Evolutionary conservation across 2,797 vertebrate genomes (phyloP), one percentile per base, ranked within the genome.

Genomic region (Chelon labrosus): DNA sequence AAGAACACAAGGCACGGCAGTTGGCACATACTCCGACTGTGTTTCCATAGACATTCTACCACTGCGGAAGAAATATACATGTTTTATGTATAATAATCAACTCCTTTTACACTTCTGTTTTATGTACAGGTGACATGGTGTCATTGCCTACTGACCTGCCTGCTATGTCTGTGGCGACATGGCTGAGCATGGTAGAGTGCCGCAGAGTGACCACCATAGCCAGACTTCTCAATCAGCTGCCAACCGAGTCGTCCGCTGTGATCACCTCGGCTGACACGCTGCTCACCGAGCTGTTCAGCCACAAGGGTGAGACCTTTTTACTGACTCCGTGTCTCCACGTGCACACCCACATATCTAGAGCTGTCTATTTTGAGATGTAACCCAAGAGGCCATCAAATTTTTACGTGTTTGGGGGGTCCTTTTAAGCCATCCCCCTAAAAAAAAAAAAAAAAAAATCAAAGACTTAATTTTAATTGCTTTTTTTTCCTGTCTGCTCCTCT

Each of bases 231-330:
- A 95, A 95, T 73, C 94, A 95, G 63, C 90, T 97, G 66, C 92
- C 95, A 0, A 85, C 73, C 0, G 94, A 95, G 79, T 94, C 94
- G 3, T 94, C 96, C 0, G 96, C 96, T 0, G 96, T 95, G 55
- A 95, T 97, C 90, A 96, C 96, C 1, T 94, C 95, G 0, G 95
- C 96, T 0, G 80, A 87, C 85, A 94, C 94, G 0, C 87, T 97
- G 78, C 95, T 97, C 55, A 95, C 95, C 0, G 96, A 97, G 73
- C 95, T 97, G 63, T 97, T 97, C 88, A 97, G 96, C 74, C 96
- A 96, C 90, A 95, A 90, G 83, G 96, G 96, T 96, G 62, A 79
- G 70, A 27, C 59, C n/a, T 7, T 35, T 3, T 7, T 3, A 3
- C 31, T 3, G 7, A 35, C 31, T 6, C 31, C 2, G 31, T 3